A percentile compares a stretch with the other conserved stretches of the same genome.
These are phyloP conservation scores for Panzeria rudis DNA, from an alignment of 2,888 invertebrate species.

Conservation along the genomic window DNA sequence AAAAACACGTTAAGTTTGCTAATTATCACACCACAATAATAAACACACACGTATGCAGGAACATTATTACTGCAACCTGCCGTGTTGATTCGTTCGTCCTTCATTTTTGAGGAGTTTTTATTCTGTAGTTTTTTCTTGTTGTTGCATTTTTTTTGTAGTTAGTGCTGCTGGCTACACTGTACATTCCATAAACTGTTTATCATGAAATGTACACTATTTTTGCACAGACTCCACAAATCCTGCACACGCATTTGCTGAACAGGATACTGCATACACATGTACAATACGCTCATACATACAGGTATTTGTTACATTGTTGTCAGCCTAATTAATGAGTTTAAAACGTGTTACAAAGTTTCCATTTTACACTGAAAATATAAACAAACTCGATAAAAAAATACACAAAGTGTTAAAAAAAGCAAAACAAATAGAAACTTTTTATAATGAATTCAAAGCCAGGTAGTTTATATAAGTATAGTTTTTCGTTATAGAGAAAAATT, in stretches of 20 bases:
- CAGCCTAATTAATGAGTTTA: constrained; percentile 72
- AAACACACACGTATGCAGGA: constrained; percentile 46
- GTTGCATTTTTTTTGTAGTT: constrained; percentile 17
- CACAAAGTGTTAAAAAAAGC: neutral
- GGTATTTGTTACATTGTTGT: constrained; percentile 69
- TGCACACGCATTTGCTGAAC: constrained; percentile 2
- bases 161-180: constrained; percentile 7
- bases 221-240: neutral
- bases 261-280: neutral
- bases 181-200: constrained; percentile 42
- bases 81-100: neutral
- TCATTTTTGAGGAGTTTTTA: neutral
- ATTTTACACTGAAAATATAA: constrained; percentile 15
- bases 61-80: constrained; percentile 34
- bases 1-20: constrained; percentile 46
- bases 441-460: constrained; percentile 8
- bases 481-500: neutral
- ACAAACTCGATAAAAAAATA: neutral
- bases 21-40: constrained; percentile 65
- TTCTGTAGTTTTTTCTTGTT: neutral
- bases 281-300: neutral
- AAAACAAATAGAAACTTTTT: constrained; percentile 17
- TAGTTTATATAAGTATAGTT: constrained; percentile 30
- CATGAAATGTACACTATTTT: constrained; percentile 2
- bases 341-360: constrained; percentile 67